Conservation (phyloP, 2,113 vertebrate genomes). For the Riparia riparia region DNA sequence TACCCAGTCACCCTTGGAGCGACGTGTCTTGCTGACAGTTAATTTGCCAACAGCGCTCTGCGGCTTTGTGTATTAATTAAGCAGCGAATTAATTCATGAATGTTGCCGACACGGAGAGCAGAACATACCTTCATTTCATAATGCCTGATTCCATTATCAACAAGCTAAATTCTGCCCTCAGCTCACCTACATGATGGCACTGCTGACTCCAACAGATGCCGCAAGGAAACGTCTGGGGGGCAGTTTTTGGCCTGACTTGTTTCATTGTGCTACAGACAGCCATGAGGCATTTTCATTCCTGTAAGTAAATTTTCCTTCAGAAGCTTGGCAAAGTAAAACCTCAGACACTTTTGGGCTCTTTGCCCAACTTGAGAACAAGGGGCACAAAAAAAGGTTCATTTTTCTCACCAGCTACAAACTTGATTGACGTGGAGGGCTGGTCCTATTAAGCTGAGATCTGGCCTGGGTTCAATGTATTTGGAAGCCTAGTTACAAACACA, state of each 20-base stretch:
- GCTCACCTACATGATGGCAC: not conserved
- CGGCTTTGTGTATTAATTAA: conserved; percentile 53
- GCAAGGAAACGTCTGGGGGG: not conserved
- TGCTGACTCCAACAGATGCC: not conserved
- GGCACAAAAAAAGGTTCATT: conserved; percentile 53
- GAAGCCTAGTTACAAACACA: conserved; percentile 63
- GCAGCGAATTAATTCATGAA: conserved; percentile 37
- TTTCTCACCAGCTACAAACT: conserved; percentile 50
- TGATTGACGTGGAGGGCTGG: conserved; percentile 53
- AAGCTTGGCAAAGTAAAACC: conserved; percentile 43
- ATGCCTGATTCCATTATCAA: conserved; percentile 26
- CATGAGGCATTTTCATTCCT: conserved; percentile 2
- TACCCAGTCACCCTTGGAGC: conserved; percentile 3
- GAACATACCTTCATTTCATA: conserved; percentile 2
- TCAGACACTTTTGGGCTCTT: conserved; percentile 54
- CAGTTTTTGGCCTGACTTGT: not conserved
- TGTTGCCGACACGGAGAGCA: not conserved
- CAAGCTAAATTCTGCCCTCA: not conserved
- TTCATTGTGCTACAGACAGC: not conserved
- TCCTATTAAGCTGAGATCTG: conserved; percentile 61
- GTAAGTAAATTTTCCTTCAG: conserved; percentile 38
- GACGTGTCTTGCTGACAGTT: not conserved
- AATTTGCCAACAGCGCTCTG: conserved; percentile 9
- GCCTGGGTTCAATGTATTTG: conserved; percentile 62
- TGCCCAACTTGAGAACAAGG: conserved; percentile 63